These are phyloP conservation scores for Zaprionus camerounensis DNA, from an alignment of 1,140 invertebrate genomes.

Conservation along the genomic window DNA sequence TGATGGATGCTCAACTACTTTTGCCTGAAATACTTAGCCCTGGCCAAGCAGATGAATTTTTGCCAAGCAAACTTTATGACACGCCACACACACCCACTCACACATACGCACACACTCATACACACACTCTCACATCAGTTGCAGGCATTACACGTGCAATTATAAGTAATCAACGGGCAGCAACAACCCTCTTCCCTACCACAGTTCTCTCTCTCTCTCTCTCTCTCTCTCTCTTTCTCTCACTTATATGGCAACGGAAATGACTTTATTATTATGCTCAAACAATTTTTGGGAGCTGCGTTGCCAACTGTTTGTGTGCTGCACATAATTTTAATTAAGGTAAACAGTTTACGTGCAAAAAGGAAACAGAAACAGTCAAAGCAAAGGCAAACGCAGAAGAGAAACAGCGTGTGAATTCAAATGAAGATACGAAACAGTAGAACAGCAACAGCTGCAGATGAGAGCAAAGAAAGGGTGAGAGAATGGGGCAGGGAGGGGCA, in stretches of 20 bases:
- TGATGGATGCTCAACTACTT: not conserved
- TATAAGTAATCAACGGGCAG: constrained; percentile 40
- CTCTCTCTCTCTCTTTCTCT: not conserved
- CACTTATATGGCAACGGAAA: constrained; percentile 49
- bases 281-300: constrained; percentile 50
- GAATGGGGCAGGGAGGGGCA: not conserved
- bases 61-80: constrained; percentile 38
- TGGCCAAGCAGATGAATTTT: constrained; percentile 35
- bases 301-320: constrained; percentile 53
- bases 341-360: constrained; percentile 61
- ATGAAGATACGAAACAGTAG: constrained; percentile 37
- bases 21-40: not conserved
- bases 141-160: constrained; percentile 40
- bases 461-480: not conserved
- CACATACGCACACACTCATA: constrained; percentile 3
- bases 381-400: constrained; percentile 9
- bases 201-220: no score
- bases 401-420: constrained; percentile 50
- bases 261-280: constrained; percentile 66
- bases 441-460: constrained; percentile 3
- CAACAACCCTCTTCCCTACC: not conserved
- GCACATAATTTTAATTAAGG: constrained; percentile 68
- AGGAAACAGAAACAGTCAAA: constrained; percentile 24
- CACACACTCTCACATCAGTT: not conserved
- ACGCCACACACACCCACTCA: constrained; percentile 9